Percentiles rank a stretch among this genome's conserved stretches.
phyloP scores from a whole-genome alignment of 2,113 vertebrate genomes.

The Bothrops jararaca region DNA sequence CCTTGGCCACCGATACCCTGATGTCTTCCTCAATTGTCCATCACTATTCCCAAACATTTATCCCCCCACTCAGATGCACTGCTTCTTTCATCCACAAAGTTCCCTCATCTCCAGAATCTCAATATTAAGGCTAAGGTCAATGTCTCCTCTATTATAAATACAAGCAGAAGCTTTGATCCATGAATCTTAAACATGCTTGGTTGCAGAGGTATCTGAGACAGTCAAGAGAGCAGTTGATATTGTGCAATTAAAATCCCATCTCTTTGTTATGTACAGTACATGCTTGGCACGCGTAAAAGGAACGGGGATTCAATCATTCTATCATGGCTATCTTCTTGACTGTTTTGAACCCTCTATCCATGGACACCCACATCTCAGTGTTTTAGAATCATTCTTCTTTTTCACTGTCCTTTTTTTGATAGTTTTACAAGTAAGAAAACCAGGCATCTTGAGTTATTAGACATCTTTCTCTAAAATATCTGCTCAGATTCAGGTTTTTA shows the following conservation, averaged over 20 bases:
- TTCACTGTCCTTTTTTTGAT: background rate
- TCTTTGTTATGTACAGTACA: background rate
- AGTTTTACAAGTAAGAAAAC: background rate
- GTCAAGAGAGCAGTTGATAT: background rate
- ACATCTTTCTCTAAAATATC: background rate
- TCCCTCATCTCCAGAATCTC: background rate
- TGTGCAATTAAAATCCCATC: background rate
- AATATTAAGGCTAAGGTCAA: background rate
- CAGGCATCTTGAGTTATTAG: background rate
- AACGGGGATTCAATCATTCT: background rate
- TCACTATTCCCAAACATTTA: background rate
- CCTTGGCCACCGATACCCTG: background rate
- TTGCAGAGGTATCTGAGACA: background rate
- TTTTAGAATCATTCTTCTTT: background rate
- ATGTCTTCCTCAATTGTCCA: background rate
- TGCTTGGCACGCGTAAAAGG: background rate
- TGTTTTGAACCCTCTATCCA: background rate
- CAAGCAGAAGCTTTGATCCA: background rate
- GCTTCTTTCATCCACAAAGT: background rate
- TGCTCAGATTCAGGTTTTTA: background rate
- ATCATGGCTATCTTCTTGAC: background rate
- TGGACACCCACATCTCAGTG: background rate
- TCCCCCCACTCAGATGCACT: background rate
- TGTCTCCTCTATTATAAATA: background rate
- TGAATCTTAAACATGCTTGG: background rate